phyloP scores from a whole-genome alignment of 1,140 invertebrate species.

The Andricus grossulariae region DNA sequence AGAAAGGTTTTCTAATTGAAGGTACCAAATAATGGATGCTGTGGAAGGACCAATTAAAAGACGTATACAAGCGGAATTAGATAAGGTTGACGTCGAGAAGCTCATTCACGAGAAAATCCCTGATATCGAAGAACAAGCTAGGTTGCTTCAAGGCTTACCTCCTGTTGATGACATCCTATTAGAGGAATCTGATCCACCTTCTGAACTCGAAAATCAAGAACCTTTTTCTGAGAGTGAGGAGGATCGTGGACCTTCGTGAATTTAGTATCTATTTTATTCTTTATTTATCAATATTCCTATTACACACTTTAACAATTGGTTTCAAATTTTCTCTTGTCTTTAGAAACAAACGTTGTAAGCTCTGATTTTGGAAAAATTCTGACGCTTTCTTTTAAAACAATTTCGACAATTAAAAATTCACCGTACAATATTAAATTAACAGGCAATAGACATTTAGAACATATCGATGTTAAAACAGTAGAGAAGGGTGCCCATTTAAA shows the following conservation, averaged over 20 bases:
- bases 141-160: slow-evolving; percentile 59
- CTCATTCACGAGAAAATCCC: slow-evolving; percentile 82
- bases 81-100: slow-evolving; percentile 84
- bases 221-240: slow-evolving; percentile 72
- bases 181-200: slow-evolving; percentile 51
- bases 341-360: too few species aligned
- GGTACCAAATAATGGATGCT: slow-evolving; percentile 89
- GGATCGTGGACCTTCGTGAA: slow-evolving; percentile 69
- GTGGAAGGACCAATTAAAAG: slow-evolving; percentile 84
- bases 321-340: not conserved
- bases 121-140: slow-evolving; percentile 79
- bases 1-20: slow-evolving; percentile 40
- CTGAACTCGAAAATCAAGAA: slow-evolving; percentile 58
- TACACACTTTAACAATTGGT: not conserved
- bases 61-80: slow-evolving; percentile 81
- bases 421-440: too few species aligned
- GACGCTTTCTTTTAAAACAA: too few species aligned
- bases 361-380: too few species aligned
- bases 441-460: too few species aligned
- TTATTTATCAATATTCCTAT: not conserved
- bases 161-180: slow-evolving; percentile 62
- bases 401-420: too few species aligned
- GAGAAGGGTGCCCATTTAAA: too few species aligned
- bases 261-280: not conserved
- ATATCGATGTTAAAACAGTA: too few species aligned